Conservation (phyloP, 2,888 invertebrate genomes). For the Schizaphis graminum region DNA sequence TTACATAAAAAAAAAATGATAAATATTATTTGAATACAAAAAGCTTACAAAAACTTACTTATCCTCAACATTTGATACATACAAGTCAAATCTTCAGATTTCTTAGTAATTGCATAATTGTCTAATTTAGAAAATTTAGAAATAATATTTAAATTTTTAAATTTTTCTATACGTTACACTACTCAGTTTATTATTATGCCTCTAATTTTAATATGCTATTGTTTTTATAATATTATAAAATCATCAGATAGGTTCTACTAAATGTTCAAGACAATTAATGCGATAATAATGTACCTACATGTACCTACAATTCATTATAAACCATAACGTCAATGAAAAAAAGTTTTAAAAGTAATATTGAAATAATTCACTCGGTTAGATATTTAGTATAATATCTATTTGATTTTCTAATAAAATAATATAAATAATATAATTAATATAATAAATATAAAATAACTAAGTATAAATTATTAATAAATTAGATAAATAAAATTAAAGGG, state of each 20-base stretch:
- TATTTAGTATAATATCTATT: neutral
- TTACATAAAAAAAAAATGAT: neutral
- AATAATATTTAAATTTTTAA: neutral
- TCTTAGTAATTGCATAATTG: neutral
- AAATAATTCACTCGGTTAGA: neutral
- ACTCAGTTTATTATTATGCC: neutral
- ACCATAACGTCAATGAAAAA: neutral
- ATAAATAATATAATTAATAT: too few relatives aligned
- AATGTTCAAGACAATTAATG: neutral
- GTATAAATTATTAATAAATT: neutral
- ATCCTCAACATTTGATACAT: neutral
- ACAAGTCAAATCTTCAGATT: neutral
- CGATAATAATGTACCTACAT: neutral
- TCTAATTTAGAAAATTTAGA: neutral
- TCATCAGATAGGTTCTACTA: neutral
- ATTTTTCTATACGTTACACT: neutral
- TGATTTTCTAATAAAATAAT: neutral
- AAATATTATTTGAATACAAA: neutral
- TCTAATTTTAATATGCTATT: neutral
- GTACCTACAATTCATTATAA: neutral
- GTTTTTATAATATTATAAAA: neutral
- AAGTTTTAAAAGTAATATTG: neutral
- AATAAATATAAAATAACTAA: neutral
- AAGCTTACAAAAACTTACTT: neutral
- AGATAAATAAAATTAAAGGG: neutral